Evolutionary conservation across 92 coral and sea anemone genomes (phyloP), one percentile per base, ranked within the genome.

Genomic region (Heliopora coerulea): DNA sequence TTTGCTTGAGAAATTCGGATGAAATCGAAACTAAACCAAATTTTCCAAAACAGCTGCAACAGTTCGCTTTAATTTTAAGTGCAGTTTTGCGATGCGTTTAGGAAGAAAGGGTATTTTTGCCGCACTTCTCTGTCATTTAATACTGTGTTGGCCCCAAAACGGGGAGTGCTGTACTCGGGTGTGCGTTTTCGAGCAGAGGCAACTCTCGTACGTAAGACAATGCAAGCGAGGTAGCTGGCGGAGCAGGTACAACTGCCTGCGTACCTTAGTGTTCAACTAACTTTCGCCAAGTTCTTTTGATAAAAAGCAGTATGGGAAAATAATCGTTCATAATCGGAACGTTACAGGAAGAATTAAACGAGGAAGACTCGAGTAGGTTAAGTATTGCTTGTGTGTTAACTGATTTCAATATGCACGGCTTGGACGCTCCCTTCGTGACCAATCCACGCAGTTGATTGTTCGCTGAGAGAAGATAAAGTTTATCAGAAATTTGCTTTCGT

Each of bases 121-220:
- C 76, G 25, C 60, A 46, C 33, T 54, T 69, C 56, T 69, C 60
- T 69, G 76, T 69, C 76, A 69, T 69, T 69, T 62, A 69, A 69
- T 69, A 69, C 76, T 69, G 76, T 69, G 76, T 18, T 69, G 54
- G 76, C 76, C 76, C 76, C 76, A 54, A 69, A 69, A 69, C 76
- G 76, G 76, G 76, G 76, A 69, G 76, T 52, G 50, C 61, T 3
- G 61, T 56, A 23, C 61, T 56, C 61, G 61, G 61, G 61, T 56
- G 61, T 23, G 61, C 3, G 61, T 56, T 56, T 15, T 3, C 8
- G 30, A 56, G 29, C 14, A 31, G 61, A 29, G 8, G 31, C 42
- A 64, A 49, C 70, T 48, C 76, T 49, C 60, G 76, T 26, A 56
- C 56, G 73, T 46, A 56, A 54, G 76, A 69, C 76, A 69, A 69